These are phyloP conservation scores for Siniperca scherzeri DNA, from an alignment of 2,797 vertebrate species.

Conservation along the genomic window DNA sequence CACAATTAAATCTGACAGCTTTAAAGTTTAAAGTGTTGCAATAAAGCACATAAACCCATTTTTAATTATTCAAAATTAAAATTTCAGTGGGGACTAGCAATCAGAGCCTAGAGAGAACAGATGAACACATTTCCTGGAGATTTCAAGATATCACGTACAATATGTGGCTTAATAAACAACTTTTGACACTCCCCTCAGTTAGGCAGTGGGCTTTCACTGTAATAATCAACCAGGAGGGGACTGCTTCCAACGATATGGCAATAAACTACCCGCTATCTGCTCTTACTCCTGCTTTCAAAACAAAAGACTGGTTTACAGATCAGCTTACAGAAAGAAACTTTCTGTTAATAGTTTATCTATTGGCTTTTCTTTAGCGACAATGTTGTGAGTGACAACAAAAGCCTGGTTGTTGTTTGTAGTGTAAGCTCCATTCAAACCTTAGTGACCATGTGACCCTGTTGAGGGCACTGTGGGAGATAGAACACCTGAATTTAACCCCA, in stretches of 20 bases:
- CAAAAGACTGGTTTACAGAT: background rate
- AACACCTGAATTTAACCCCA: conserved; percentile 17
- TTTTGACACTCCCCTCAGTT: conserved; percentile 55
- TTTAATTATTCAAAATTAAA: background rate
- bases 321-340: background rate
- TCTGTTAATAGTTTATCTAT: conserved; percentile 4
- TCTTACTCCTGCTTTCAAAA: conserved; percentile 24
- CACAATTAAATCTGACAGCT: background rate
- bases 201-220: conserved; percentile 28
- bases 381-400: conserved; percentile 77
- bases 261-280: conserved; percentile 33
- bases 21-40: conserved; percentile 1
- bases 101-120: background rate
- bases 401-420: conserved; percentile 58
- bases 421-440: conserved; percentile 50
- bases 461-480: conserved; percentile 30
- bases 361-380: background rate
- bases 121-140: background rate
- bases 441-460: conserved; percentile 28
- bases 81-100: background rate
- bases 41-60: background rate
- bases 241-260: conserved; percentile 9
- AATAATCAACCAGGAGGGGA: conserved; percentile 68
- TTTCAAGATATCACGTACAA: conserved; percentile 8
- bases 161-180: conserved; percentile 70